Evolutionary conservation across 2,113 vertebrate species (phyloP).

Genomic region (Pungitius pungitius): DNA sequence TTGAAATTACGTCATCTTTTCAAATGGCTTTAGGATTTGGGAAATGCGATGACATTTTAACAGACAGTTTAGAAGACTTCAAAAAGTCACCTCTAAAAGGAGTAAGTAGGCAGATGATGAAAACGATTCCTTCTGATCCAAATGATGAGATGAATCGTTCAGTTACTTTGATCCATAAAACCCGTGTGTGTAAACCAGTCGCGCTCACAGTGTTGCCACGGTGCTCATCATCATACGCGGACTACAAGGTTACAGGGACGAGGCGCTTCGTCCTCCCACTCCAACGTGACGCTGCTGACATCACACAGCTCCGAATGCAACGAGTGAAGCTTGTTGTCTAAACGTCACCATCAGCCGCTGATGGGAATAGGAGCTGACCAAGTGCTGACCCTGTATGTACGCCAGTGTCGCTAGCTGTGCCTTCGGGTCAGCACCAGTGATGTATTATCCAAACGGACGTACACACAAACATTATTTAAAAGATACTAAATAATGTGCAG

Average conservation of each 20-base stretch:
- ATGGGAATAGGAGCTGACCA: conserved; percentile 34
- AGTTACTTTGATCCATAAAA: not conserved
- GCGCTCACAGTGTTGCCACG: not conserved
- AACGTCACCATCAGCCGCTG: conserved; percentile 5
- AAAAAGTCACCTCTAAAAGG: conserved; percentile 42
- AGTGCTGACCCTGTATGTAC: conserved; percentile 40
- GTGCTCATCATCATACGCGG: not conserved
- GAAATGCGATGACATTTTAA: conserved; percentile 33
- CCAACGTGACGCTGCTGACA: conserved; percentile 2
- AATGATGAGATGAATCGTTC: not conserved
- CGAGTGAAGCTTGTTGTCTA: conserved; percentile 18
- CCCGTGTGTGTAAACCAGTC: not conserved
- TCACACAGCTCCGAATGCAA: conserved; percentile 4
- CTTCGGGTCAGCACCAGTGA: conserved; percentile 11
- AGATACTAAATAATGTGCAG: not conserved
- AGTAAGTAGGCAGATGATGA: conserved; percentile 37
- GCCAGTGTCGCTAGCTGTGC: conserved; percentile 48
- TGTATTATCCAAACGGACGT: conserved; percentile 11
- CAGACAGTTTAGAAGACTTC: not conserved
- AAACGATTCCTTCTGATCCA: not conserved
- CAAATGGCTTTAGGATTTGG: conserved; percentile 18
- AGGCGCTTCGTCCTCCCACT: conserved; percentile 6
- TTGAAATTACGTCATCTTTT: conserved; percentile 49
- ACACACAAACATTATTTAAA: not conserved
- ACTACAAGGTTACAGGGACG: not conserved